Base-by-base conservation (phyloP, 37 sponge, comb jelly and placozoan genomes). In the Corticium candelabrum region DNA sequence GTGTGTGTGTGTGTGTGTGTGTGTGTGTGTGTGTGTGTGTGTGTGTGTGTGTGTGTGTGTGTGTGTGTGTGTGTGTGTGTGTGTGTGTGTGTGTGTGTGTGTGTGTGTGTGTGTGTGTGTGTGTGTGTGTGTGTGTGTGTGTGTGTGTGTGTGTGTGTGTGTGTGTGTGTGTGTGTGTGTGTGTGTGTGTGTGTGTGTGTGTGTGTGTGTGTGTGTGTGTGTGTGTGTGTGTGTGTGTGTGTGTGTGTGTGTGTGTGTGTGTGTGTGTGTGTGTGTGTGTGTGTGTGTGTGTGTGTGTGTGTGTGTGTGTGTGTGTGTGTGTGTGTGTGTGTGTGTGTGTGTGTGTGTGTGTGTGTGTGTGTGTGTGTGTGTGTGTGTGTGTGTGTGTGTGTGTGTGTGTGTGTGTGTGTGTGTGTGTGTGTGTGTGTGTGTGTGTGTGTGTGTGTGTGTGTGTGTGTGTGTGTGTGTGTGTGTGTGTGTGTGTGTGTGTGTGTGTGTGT, bases 1-100 rank as follows among this genome's bases (percentile, higher is more conserved):
- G 56, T 11, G 56, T 43, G 56, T 11, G 56, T 43, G 56, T 43
- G 56, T 43, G 56, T 43, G 56, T 43, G 56, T 43, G 11, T 43
- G 56, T 43, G 56, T 43, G 56, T 43, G 56, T 43, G 56, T 43
- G 56, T 43, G 56, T 11, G 56, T 43, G 56, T 43, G 56, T 43
- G 56, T 43, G 56, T 43, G 56, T 43, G 56, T 43, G 56, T 43
- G 56, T 43, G 56, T 43, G 56, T 43, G 56, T 43, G 56, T 43
- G 56, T 43, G 56, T 43, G 56, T 43, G 56, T 43, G 56, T 43
- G 56, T 11, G 56, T 43, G 56, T 43, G 56, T 43, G 11, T 43
- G 56, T 43, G 56, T 43, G 56, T 43, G 56, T 43, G 56, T 43
- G 56, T 43, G 56, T 43, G 56, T 43, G 56, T 43, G 5, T 43